A percentile compares a stretch with the other conserved stretches of the same genome.
Conservation (phyloP, 2,797 vertebrate genomes). For the Neosalanx taihuensis region DNA sequence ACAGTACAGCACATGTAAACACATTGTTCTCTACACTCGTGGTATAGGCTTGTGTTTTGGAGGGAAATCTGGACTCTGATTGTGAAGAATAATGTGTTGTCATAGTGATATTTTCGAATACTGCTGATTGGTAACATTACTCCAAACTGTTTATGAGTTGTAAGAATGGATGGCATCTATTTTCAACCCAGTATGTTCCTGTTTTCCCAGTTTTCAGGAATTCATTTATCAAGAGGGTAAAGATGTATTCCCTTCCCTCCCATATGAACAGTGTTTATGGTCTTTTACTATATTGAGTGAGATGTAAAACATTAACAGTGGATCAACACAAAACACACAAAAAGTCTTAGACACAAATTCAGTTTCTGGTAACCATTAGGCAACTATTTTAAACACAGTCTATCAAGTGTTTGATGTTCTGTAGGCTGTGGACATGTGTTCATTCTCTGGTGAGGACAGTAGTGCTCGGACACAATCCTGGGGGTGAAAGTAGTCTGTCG, state of each 20-base stretch:
- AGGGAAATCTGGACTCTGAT: constrained; percentile 24
- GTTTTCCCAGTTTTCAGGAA: constrained; percentile 55
- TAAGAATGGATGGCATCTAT: constrained; percentile 42
- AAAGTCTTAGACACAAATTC: constrained; percentile 47
- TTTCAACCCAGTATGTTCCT: constrained; percentile 45
- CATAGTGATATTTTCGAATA: constrained; percentile 25
- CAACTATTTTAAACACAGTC: constrained; percentile 49
- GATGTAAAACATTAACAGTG: constrained; percentile 45
- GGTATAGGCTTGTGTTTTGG: constrained; percentile 29
- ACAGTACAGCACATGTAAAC: constrained; percentile 49
- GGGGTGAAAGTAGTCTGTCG: no score
- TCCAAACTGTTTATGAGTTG: constrained; percentile 13
- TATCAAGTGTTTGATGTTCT: constrained; percentile 46
- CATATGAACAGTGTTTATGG: constrained; percentile 57
- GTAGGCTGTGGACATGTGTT: neutral
- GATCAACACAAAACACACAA: constrained; percentile 33
- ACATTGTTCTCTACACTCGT: constrained; percentile 35
- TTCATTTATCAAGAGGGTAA: constrained; percentile 39
- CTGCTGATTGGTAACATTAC: neutral
- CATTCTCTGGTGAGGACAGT: constrained; percentile 1
- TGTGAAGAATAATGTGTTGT: constrained; percentile 27
- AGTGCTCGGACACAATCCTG: neutral
- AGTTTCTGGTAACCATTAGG: constrained; percentile 55
- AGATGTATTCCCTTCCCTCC: constrained; percentile 34
- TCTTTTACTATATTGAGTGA: constrained; percentile 48